These are phyloP conservation scores for Catharus minimus DNA, from an alignment of 2,113 vertebrate genomes.

Conservation along the genomic window DNA sequence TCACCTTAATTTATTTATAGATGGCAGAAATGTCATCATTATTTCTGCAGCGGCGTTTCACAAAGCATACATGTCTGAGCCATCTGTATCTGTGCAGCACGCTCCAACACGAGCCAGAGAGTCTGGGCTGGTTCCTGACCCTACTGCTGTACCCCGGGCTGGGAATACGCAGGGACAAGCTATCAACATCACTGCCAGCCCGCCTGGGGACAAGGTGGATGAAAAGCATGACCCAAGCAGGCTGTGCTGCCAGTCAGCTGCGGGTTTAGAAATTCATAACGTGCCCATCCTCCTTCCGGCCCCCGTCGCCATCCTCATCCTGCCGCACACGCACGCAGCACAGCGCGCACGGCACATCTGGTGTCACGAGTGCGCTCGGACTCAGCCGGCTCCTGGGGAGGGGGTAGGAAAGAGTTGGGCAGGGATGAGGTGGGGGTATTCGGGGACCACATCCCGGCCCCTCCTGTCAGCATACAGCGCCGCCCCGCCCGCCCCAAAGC, in stretches of 20 bases:
- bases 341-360: neutral
- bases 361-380: neutral
- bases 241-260: neutral
- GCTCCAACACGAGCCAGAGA: neutral
- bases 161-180: neutral
- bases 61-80: neutral
- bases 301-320: neutral
- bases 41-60: neutral
- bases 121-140: neutral
- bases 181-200: neutral
- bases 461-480: neutral
- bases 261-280: neutral
- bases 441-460: neutral
- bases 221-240: neutral
- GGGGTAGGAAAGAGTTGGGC: neutral
- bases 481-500: neutral
- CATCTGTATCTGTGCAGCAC: neutral
- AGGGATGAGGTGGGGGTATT: neutral
- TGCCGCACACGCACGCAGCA: neutral
- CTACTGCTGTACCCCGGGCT: neutral
- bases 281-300: neutral
- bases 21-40: neutral
- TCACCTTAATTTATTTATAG: constrained; percentile 56
- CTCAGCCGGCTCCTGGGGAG: neutral
- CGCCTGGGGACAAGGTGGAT: neutral